phyloP scores from a whole-genome alignment of 2,888 invertebrate species.

The Megastigmus dorsalis region DNA sequence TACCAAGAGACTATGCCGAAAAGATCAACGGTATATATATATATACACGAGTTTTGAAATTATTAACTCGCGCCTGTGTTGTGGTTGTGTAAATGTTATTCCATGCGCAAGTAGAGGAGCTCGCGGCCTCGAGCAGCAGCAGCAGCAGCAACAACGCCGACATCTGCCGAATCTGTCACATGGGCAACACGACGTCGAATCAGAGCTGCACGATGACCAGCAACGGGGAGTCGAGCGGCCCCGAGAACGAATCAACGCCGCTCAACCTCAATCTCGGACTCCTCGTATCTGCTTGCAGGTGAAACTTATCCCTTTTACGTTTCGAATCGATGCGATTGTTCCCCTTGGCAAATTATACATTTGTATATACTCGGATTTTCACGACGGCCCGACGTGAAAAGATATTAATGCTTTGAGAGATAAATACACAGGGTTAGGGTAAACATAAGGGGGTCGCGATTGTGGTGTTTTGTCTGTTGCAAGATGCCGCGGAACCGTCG shows the following conservation, averaged over 20 bases:
- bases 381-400: too few species aligned
- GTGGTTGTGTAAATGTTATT: neutral
- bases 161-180: constrained; percentile 72
- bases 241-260: constrained; percentile 53
- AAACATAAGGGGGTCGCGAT: too few species aligned
- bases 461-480: too few species aligned
- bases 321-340: too few species aligned
- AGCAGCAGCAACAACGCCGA: constrained; percentile 58
- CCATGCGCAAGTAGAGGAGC: neutral
- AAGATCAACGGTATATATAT: constrained; percentile 15
- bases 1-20: neutral
- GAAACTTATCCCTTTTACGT: too few species aligned
- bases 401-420: too few species aligned
- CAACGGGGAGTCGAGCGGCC: constrained; percentile 1
- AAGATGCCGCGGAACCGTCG: constrained; percentile 76
- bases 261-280: constrained; percentile 66
- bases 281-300: constrained; percentile 72
- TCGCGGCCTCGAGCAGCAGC: constrained; percentile 7
- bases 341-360: too few species aligned
- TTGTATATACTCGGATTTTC: too few species aligned
- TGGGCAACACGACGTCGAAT: constrained; percentile 62
- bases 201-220: neutral
- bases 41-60: neutral
- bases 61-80: too few species aligned
- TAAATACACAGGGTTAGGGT: too few species aligned